Percentiles rank a stretch among this genome's conserved stretches.
phyloP scores from a whole-genome alignment of 2,113 vertebrate genomes.

The Bettongia penicillata region DNA sequence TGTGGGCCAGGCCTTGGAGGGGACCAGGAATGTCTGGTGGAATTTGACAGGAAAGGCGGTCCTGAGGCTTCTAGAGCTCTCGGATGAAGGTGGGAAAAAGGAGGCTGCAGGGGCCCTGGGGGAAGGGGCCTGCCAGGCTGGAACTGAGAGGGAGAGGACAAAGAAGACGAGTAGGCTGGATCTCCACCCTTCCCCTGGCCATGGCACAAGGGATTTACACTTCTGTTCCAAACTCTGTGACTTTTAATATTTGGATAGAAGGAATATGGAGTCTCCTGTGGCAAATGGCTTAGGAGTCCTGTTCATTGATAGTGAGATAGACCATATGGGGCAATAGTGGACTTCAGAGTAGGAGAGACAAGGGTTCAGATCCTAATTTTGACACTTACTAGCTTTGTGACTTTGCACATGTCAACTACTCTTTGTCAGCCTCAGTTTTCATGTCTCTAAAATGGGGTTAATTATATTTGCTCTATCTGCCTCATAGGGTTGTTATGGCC shows the following conservation, averaged over 20 bases:
- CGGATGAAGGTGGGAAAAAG: conserved; percentile 11
- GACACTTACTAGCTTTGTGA: background rate
- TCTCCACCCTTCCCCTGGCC: background rate
- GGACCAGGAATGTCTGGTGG: conserved; percentile 4
- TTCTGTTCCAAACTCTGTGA: background rate
- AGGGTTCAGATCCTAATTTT: background rate
- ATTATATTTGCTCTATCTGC: background rate
- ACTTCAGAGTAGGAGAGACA: background rate
- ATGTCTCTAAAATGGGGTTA: background rate
- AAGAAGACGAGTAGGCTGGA: no score
- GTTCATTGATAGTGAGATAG: background rate
- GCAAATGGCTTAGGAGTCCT: background rate
- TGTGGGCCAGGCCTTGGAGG: background rate
- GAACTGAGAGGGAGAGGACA: background rate
- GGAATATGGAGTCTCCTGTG: background rate
- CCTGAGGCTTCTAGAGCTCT: background rate
- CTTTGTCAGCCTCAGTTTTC: background rate
- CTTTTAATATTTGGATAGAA: background rate
- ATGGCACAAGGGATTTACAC: background rate
- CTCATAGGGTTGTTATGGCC: background rate
- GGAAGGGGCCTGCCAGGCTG: background rate
- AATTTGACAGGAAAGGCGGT: conserved; percentile 7
- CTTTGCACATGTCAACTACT: background rate
- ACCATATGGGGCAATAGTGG: background rate
- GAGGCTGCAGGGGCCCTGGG: background rate